Evolutionary conservation across 2,113 vertebrate species (phyloP).

Genomic region (Oxyura jamaicensis): DNA sequence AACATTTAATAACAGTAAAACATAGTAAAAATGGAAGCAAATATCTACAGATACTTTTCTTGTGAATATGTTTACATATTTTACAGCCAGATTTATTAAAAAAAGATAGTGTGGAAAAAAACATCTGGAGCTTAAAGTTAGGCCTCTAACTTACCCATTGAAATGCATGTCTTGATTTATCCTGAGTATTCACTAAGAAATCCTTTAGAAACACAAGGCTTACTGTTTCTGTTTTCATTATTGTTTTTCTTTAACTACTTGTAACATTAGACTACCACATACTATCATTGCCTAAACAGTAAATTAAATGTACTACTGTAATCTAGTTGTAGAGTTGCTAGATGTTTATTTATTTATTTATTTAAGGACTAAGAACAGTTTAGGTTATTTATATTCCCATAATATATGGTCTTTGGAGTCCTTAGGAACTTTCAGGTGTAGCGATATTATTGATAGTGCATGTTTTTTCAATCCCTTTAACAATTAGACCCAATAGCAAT

Average conservation of each 20-base stretch:
- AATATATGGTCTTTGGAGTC: neutral
- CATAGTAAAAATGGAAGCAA: rapidly evolving
- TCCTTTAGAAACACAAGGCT: neutral
- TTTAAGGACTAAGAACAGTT: neutral
- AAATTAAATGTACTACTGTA: neutral
- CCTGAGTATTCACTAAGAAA: neutral
- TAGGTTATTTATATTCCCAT: neutral
- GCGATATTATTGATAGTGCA: neutral
- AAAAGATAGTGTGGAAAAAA: too few species aligned
- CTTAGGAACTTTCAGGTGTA: neutral
- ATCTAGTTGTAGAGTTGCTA: neutral
- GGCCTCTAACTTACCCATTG: neutral
- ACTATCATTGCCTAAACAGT: neutral
- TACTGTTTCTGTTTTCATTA: neutral
- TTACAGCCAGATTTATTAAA: neutral
- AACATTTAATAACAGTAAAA: neutral
- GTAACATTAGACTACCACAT: neutral
- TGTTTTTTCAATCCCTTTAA: neutral
- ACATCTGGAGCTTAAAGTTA: too few species aligned
- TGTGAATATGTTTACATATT: neutral
- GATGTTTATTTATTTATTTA: neutral
- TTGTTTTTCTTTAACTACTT: neutral
- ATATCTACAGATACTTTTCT: neutral
- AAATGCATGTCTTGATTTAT: neutral
- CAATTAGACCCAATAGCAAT: neutral